Base-by-base conservation (phyloP, 2,888 invertebrate species). In the Crossocerus cetratus region DNA sequence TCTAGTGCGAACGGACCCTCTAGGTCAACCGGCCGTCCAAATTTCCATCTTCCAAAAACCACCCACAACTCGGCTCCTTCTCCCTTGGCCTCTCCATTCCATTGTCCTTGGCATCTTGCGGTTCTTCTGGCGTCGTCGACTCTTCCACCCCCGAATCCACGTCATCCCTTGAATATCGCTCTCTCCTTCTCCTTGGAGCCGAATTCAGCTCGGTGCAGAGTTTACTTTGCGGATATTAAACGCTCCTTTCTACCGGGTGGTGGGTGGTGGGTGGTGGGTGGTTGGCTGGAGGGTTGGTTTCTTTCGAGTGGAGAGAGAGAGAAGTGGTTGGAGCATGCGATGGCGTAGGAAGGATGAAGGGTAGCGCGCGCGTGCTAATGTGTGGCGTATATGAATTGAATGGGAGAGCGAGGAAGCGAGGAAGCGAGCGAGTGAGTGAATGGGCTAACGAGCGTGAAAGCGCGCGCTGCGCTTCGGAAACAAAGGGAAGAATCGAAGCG, bases 1-100 rank as follows among this genome's bases (percentile, higher is more conserved):
- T 32, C n/a, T n/a, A n/a, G n/a, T n/a, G n/a, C n/a, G n/a, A 3
- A 5, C 32, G 8, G 5, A n/a, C 45, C 62, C 77, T 77, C 78
- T 80, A 78, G 80, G 80, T 80, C 80, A 72, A 56, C 71, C 69
- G 65, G 76, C 65, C 80, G 66, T 58, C 62, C 53, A 20, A 62
- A 60, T 57, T 54, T 21, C 20, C 49, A 60, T 53, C 42, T 53
- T 56, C 42, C 55, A 42, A 32, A 65, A 53, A 45, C 53, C 53
- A 57, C 42, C 64, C n/a, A n/a, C n/a, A n/a, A n/a, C n/a, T n/a
- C n/a, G n/a, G n/a, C n/a, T 32, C 63, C 20, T 18, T 60, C 45
- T 44, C 56, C 61, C 64, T 74, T n/a, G n/a, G n/a, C n/a, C 72
- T 61, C 54, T 62, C 20, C 60, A 22, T 43, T 42, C 44, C 43